phyloP scores from a whole-genome alignment of 1,140 invertebrate species.

The Tetragonula clypearis region DNA sequence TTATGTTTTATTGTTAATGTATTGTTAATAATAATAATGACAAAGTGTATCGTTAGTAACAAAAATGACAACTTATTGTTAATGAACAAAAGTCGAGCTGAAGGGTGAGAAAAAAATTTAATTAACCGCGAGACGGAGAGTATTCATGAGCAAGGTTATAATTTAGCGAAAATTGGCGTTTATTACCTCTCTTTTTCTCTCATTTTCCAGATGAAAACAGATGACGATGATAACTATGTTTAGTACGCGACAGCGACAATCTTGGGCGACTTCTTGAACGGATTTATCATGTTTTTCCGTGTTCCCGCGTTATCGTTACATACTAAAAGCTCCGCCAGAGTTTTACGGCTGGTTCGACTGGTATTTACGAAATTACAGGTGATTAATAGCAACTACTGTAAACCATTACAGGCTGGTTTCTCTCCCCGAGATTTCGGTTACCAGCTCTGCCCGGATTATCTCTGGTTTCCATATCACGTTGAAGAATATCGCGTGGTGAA shows the following conservation, averaged over 20 bases:
- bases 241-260: neutral
- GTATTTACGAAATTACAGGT: neutral
- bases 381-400: neutral
- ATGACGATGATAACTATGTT: neutral
- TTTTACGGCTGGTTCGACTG: conserved; percentile 3
- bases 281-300: conserved; percentile 14
- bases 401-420: neutral
- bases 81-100: neutral
- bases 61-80: no score
- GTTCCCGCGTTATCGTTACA: neutral
- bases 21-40: no score
- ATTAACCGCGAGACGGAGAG: neutral
- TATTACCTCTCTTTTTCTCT: neutral
- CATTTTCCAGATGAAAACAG: neutral
- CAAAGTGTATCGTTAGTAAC: no score
- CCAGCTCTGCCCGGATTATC: neutral
- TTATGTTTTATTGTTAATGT: no score
- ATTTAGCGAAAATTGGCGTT: neutral
- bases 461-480: neutral
- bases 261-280: neutral
- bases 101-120: neutral
- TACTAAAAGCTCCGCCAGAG: neutral
- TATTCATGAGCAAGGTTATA: neutral
- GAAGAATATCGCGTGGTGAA: no score
- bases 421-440: neutral